These are phyloP conservation scores for Sceliomorpha sp. DNA, from an alignment of 2,888 invertebrate genomes.

Conservation along the genomic window DNA sequence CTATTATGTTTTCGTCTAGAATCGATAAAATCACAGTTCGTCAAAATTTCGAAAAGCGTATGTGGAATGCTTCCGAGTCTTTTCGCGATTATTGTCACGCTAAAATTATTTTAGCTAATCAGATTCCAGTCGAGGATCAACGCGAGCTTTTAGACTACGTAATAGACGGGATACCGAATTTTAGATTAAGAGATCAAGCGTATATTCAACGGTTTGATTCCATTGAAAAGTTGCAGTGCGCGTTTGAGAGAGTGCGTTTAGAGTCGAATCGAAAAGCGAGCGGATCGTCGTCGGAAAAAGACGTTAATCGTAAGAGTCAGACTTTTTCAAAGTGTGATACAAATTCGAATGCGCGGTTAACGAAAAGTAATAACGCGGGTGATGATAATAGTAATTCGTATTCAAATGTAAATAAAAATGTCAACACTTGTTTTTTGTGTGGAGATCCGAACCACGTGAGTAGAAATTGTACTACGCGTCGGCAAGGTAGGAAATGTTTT, in stretches of 20 bases:
- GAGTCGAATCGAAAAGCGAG: neutral
- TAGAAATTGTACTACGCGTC: neutral
- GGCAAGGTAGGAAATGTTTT: too few relatives aligned
- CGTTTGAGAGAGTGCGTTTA: conserved; percentile 7
- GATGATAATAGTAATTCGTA: neutral
- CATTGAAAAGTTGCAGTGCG: conserved; percentile 3
- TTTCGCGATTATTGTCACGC: conserved; percentile 34
- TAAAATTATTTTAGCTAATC: conserved; percentile 21
- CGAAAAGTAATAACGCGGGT: neutral
- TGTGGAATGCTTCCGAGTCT: conserved; percentile 21
- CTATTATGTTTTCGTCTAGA: conserved; percentile 1
- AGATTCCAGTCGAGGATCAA: conserved; percentile 28
- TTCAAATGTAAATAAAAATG: conserved; percentile 1
- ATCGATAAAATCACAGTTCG: conserved; percentile 1
- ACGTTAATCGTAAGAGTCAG: neutral
- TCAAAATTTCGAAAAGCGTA: conserved; percentile 20
- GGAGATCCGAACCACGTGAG: neutral
- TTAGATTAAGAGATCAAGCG: conserved; percentile 14
- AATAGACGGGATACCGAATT: conserved; percentile 14
- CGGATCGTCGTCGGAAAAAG: neutral
- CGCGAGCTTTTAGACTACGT: conserved; percentile 31
- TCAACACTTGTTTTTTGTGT: conserved; percentile 1
- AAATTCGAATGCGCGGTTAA: neutral
- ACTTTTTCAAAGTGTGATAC: conserved; percentile 2
- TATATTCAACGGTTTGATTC: too few relatives aligned